phyloP scores from a whole-genome alignment of 2,797 vertebrate species.

The Holocentrus rufus region DNA sequence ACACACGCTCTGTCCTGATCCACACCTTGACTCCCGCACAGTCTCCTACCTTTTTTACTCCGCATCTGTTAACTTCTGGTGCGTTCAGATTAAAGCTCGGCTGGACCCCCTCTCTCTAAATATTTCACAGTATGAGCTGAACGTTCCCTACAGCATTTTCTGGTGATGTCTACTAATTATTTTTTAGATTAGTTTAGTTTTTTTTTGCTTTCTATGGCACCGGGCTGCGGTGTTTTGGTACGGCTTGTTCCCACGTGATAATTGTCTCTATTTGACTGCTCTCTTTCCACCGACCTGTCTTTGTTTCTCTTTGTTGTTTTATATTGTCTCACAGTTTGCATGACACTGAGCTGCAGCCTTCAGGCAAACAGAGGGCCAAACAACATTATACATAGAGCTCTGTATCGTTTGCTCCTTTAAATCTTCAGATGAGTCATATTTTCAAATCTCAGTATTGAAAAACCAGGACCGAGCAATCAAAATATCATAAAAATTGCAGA shows the following conservation, averaged over 20 bases:
- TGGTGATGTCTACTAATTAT: background rate
- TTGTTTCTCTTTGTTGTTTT: slow-evolving; percentile 11
- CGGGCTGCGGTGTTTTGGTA: background rate
- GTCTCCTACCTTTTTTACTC: slow-evolving; percentile 2
- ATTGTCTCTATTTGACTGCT: background rate
- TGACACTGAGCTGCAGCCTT: background rate
- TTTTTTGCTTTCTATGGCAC: background rate
- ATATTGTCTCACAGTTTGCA: slow-evolving; percentile 18
- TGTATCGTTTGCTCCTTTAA: background rate
- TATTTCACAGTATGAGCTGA: slow-evolving; percentile 7
- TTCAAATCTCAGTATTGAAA: background rate
- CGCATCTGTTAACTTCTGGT: background rate
- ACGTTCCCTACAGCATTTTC: background rate
- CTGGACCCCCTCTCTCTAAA: slow-evolving; percentile 1
- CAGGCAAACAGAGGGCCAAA: background rate
- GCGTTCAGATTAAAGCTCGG: background rate
- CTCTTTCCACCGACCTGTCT: background rate
- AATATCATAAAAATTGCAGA: no score
- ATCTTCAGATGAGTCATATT: background rate
- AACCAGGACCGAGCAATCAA: no score
- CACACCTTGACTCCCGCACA: background rate
- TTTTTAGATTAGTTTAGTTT: background rate
- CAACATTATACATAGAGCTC: background rate
- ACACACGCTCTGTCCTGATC: background rate
- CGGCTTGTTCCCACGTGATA: slow-evolving; percentile 1